A percentile compares a stretch with the other conserved stretches of the same genome.
Evolutionary conservation across 1,140 invertebrate species (phyloP).

Genomic region (Panulirus ornatus): DNA sequence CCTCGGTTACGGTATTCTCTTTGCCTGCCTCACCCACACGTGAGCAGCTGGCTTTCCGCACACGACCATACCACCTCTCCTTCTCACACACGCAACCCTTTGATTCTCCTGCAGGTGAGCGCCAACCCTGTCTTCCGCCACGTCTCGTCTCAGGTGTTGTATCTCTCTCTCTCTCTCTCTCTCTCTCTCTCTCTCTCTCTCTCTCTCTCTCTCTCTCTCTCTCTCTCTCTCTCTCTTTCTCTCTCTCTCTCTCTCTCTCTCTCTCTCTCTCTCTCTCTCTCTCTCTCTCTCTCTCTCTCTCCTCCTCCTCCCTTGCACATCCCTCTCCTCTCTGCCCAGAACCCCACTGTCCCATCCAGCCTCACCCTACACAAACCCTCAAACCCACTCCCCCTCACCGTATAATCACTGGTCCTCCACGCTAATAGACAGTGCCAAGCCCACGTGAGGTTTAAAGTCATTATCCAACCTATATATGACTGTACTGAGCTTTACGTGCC

Average conservation of each 20-base stretch:
- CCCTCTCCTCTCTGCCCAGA: background rate
- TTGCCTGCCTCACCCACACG: background rate
- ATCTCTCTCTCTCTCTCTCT: background rate
- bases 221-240: background rate
- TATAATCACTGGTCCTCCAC: too few relatives aligned
- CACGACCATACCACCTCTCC: background rate
- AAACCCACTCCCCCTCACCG: too few relatives aligned
- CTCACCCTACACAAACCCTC: too few relatives aligned
- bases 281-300: background rate
- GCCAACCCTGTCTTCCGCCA: background rate
- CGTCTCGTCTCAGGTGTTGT: background rate
- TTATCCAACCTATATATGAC: too few relatives aligned
- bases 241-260: background rate
- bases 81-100: background rate
- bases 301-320: background rate
- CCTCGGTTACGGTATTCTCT: background rate
- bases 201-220: background rate
- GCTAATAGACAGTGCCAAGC: too few relatives aligned
- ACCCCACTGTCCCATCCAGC: background rate
- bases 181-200: slow-evolving; percentile 45
- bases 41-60: background rate
- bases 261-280: background rate
- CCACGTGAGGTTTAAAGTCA: too few relatives aligned
- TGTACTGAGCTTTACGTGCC: too few relatives aligned
- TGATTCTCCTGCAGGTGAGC: too few relatives aligned